Conservation (phyloP, 2,797 vertebrate genomes). For the Apogon talboti region DNA sequence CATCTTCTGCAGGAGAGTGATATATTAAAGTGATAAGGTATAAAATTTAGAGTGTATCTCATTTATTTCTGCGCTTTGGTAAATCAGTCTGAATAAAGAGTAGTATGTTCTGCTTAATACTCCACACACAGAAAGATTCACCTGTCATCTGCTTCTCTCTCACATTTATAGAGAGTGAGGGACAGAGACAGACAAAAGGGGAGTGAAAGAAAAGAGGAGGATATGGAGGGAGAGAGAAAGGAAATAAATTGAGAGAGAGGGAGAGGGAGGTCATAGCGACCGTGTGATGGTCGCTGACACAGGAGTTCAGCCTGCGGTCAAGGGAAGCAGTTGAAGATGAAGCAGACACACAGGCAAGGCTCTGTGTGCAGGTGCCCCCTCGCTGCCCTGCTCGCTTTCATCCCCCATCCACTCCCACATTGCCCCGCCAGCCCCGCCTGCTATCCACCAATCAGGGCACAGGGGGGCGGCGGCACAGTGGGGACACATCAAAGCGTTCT, state of each 20-base stretch:
- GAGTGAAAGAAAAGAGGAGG: slow-evolving; percentile 66
- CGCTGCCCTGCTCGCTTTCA: slow-evolving; percentile 89
- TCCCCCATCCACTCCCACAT: slow-evolving; percentile 93
- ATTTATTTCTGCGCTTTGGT: slow-evolving; percentile 25
- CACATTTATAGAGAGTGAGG: slow-evolving; percentile 58
- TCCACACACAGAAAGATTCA: slow-evolving; percentile 59
- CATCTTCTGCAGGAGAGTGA: slow-evolving; percentile 17
- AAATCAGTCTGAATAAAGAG: slow-evolving; percentile 39
- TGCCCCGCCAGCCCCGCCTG: slow-evolving; percentile 88
- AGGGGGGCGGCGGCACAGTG: slow-evolving; percentile 86
- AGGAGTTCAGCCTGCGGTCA: slow-evolving; percentile 87
- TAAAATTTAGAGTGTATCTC: not conserved
- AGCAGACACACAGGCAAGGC: slow-evolving; percentile 90
- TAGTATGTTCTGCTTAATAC: slow-evolving; percentile 55
- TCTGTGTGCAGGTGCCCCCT: slow-evolving; percentile 92
- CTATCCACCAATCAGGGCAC: slow-evolving; percentile 91
- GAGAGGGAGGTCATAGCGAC: slow-evolving; percentile 78
- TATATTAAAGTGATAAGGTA: slow-evolving; percentile 11
- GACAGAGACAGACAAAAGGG: slow-evolving; percentile 66
- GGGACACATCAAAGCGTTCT: slow-evolving; percentile 96
- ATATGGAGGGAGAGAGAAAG: slow-evolving; percentile 67
- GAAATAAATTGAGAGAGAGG: slow-evolving; percentile 72
- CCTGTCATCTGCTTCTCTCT: slow-evolving; percentile 75
- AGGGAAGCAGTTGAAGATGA: slow-evolving; percentile 89
- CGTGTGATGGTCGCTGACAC: slow-evolving; percentile 86